Evolutionary conservation across 2,888 invertebrate genomes (phyloP), one percentile per base, ranked within the genome.

Genomic region (Xanthia icteritia): DNA sequence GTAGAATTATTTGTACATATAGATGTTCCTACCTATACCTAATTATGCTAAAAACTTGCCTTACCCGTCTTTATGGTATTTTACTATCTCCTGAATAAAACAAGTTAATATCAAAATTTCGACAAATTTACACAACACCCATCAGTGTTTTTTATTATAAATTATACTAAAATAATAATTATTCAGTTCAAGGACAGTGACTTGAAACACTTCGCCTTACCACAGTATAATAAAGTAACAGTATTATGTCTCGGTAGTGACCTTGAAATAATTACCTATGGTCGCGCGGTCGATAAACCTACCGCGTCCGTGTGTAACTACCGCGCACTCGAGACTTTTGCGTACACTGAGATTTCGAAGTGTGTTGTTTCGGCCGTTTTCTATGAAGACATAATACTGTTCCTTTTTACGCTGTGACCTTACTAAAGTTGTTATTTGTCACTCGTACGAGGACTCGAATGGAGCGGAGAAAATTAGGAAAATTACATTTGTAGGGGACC

Each of bases 381-480:
- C 45, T 45, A 45, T 45, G 5, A 45, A 45, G 15, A 15, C 15
- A 45, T 45, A 45, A 45, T 1, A 45, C 15, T 45, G 45, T 45
- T 45, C 5, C 15, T 45, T 45, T 45, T 45, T 15, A 45, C 15
- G 5, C 45, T 45, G 15, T 45, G 15, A 9, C 60, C 2, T 60
- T 48, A 23, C 23, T 27, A 58, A 15, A 51, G 54, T 51, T 23
- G 8, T 80, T 6, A 56, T 15, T 56, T 73, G 23, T 36, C 42
- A 39, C 31, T 56, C 20, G 5, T 54, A 68, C 27, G 15, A 51
- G 8, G 51, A 51, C 51, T 51, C 23, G 23, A 23, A 51, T 51
- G 8, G 8, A 51, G 23, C 51, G 23, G 36, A 61, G 69, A 54
- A 66, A 70, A 79, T 82, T 66, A 36, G 17, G 27, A 45, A 73